A percentile compares a stretch with the other conserved stretches of the same genome.
phyloP scores from a whole-genome alignment of 2,888 invertebrate species.

The Drosophila phalerata region DNA sequence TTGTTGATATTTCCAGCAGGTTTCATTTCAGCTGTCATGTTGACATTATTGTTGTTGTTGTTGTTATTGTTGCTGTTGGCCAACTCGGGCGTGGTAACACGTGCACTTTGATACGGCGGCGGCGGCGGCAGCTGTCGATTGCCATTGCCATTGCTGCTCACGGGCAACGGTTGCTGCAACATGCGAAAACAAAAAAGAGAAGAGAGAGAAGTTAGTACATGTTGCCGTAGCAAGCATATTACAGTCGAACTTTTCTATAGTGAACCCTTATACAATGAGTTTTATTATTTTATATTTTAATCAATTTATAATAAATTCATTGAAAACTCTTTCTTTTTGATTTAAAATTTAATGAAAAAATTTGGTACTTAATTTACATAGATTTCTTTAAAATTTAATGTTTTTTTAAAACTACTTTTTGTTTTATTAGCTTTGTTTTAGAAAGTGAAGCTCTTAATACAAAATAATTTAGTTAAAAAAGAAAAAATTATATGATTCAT shows the following conservation, averaged over 20 bases:
- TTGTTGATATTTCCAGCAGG: constrained; percentile 56
- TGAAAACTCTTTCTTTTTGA: no score
- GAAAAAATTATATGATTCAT: no score
- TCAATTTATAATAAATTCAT: no score
- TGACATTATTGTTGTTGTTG: constrained; percentile 67
- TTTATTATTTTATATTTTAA: no score
- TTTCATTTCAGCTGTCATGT: constrained; percentile 51
- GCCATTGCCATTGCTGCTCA: constrained; percentile 64
- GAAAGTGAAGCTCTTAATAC: no score
- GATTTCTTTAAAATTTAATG: no score
- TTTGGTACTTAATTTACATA: no score
- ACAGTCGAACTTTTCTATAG: not conserved
- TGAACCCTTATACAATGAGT: not conserved
- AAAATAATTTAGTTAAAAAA: no score
- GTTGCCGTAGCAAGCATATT: not conserved
- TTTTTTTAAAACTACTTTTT: no score
- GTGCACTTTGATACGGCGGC: constrained; percentile 88
- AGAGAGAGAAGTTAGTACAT: not conserved
- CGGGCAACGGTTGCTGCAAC: constrained; percentile 37
- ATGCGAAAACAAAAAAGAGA: not conserved
- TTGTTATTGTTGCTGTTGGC: constrained; percentile 59
- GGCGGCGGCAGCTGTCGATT: constrained; percentile 89
- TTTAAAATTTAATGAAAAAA: no score
- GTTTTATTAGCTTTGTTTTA: no score
- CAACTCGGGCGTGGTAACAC: constrained; percentile 65